Evolutionary conservation across 2,888 invertebrate species (phyloP).

Genomic region (Diplolepis rosae): DNA sequence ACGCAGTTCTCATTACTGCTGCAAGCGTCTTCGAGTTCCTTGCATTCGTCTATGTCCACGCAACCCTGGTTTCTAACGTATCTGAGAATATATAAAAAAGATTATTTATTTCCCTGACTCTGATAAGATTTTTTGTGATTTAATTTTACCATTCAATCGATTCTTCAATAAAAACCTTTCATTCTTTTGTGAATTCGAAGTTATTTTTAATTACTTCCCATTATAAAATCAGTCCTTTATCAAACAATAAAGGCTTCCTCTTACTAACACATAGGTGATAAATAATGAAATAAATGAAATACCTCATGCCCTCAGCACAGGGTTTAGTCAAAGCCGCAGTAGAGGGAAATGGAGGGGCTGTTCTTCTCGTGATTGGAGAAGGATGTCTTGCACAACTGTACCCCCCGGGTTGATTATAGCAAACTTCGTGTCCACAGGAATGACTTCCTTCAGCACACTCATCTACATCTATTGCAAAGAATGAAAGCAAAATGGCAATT

Average conservation of each 20-base stretch:
- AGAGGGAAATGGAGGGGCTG: slow-evolving; percentile 33
- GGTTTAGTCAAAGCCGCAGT: slow-evolving; percentile 20
- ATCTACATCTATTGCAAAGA: slow-evolving; percentile 81
- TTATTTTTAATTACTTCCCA: too few relatives aligned
- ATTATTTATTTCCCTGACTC: neutral
- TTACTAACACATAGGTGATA: too few relatives aligned
- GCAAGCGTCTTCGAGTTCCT: slow-evolving; percentile 76
- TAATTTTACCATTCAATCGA: too few relatives aligned
- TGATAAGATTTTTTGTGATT: too few relatives aligned
- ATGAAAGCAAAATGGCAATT: too few relatives aligned
- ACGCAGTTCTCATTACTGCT: slow-evolving; percentile 80
- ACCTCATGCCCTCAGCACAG: slow-evolving; percentile 44
- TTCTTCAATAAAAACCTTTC: too few relatives aligned
- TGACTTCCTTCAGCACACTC: slow-evolving; percentile 82
- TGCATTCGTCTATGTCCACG: slow-evolving; percentile 83
- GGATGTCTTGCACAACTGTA: slow-evolving; percentile 76
- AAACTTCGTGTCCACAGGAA: slow-evolving; percentile 78
- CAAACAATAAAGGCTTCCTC: too few relatives aligned
- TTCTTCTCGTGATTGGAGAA: slow-evolving; percentile 55
- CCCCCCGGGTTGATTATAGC: slow-evolving; percentile 81
- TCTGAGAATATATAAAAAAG: slow-evolving; percentile 36
- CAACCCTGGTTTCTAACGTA: slow-evolving; percentile 61
- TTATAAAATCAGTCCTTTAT: too few relatives aligned
- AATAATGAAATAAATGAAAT: slow-evolving; percentile 9
- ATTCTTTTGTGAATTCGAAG: too few relatives aligned